Percentiles rank a stretch among this genome's conserved stretches.
phyloP scores from a whole-genome alignment of 2,113 vertebrate species.

The Pomatostomus ruficeps region DNA sequence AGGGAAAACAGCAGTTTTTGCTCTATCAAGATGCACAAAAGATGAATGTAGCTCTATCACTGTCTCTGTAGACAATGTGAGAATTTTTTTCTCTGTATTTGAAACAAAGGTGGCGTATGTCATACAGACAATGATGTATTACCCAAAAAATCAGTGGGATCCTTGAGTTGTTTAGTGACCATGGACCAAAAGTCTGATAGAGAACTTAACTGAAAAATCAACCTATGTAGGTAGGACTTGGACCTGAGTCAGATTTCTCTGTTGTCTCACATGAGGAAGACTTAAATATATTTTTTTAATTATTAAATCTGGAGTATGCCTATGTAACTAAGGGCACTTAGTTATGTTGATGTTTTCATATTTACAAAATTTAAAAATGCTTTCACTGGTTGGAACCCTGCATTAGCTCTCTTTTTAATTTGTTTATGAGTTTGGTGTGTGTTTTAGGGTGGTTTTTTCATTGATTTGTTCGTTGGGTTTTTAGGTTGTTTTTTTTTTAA shows the following conservation, averaged over 20 bases:
- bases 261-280: background rate
- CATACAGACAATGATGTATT: accelerated
- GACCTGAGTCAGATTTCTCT: background rate
- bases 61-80: background rate
- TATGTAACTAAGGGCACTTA: background rate
- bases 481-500: background rate
- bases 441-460: background rate
- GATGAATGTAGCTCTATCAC: background rate
- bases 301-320: background rate
- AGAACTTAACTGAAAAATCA: background rate
- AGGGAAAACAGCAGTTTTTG: background rate
- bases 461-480: background rate
- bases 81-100: background rate
- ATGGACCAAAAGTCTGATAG: background rate
- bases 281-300: background rate
- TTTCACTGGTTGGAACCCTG: background rate
- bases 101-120: background rate
- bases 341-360: background rate
- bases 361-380: background rate
- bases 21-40: background rate
- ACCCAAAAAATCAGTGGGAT: background rate
- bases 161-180: background rate
- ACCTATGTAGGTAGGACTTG: background rate
- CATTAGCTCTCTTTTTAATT: background rate
- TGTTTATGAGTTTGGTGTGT: background rate